These are phyloP conservation scores for Lepas anatifera DNA, from an alignment of 2,888 invertebrate genomes.

Conservation along the genomic window DNA sequence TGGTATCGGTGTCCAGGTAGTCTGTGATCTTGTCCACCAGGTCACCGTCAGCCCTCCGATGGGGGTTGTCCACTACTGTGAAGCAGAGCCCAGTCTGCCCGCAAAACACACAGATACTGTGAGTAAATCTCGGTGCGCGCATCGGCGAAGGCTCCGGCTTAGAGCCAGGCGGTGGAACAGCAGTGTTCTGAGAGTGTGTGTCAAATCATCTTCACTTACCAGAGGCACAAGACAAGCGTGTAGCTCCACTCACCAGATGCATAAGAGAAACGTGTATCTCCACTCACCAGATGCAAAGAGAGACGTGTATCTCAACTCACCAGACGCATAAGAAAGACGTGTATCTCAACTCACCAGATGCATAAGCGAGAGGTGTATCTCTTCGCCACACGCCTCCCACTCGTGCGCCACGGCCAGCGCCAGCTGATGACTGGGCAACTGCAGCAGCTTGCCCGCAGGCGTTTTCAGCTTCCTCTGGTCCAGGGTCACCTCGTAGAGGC, in stretches of 20 bases:
- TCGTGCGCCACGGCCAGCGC: conserved; percentile 88
- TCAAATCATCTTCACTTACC: no score
- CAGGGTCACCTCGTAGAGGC: conserved; percentile 69
- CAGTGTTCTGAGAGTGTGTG: no score
- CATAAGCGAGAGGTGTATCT: conserved; percentile 67
- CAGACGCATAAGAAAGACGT: no score
- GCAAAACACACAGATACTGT: no score
- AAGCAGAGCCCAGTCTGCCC: conserved; percentile 73
- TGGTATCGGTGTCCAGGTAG: conserved; percentile 67
- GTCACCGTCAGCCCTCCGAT: conserved; percentile 57
- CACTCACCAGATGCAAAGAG: no score
- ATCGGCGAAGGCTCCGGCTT: no score
- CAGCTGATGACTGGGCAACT: conserved; percentile 67
- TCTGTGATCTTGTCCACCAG: conserved; percentile 65
- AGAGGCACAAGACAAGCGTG: no score
- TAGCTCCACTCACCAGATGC: no score
- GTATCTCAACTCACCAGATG: conserved; percentile 60
- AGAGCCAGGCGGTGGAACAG: no score
- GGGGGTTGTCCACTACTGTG: conserved; percentile 86
- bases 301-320: no score
- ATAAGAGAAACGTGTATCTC: no score
- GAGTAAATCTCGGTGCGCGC: no score
- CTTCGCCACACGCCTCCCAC: conserved; percentile 77
- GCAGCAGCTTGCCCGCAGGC: conserved; percentile 63
- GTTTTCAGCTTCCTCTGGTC: conserved; percentile 85